Conservation (phyloP, 2,888 invertebrate genomes). For the Crematogaster levior region DNA sequence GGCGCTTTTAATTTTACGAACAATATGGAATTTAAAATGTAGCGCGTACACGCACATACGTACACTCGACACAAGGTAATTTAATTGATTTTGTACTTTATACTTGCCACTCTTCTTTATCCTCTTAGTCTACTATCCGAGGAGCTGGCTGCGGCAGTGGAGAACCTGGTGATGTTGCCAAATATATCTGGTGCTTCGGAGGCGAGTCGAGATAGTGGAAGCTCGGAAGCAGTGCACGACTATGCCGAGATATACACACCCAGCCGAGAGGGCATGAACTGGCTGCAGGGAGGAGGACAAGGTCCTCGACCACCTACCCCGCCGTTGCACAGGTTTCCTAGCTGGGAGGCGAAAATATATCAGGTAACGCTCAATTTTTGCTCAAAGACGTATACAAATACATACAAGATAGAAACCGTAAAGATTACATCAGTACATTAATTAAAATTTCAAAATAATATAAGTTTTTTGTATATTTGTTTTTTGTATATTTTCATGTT, state of each 20-base stretch:
- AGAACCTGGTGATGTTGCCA: slow-evolving; percentile 87
- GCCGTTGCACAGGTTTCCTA: slow-evolving; percentile 95
- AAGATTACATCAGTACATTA: background rate
- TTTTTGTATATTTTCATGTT: background rate
- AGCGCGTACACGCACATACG: background rate
- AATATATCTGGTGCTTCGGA: slow-evolving; percentile 82
- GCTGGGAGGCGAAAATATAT: slow-evolving; percentile 98
- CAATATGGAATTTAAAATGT: slow-evolving; percentile 8
- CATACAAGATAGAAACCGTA: background rate
- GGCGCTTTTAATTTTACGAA: background rate
- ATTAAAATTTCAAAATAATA: background rate
- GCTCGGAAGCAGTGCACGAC: slow-evolving; percentile 90
- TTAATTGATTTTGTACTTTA: slow-evolving; percentile 62
- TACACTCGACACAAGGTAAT: background rate
- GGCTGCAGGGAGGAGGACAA: slow-evolving; percentile 86
- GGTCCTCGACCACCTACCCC: slow-evolving; percentile 93
- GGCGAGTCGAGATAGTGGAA: slow-evolving; percentile 82
- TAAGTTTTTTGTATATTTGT: background rate
- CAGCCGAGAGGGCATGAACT: slow-evolving; percentile 90
- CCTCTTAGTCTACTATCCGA: slow-evolving; percentile 84
- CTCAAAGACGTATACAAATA: background rate
- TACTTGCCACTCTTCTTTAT: slow-evolving; percentile 64
- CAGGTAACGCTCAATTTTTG: slow-evolving; percentile 88
- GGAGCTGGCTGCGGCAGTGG: slow-evolving; percentile 88
- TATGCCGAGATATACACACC: slow-evolving; percentile 98